Conservation (phyloP, 2,888 invertebrate species). For the Eupithecia tripunctaria region DNA sequence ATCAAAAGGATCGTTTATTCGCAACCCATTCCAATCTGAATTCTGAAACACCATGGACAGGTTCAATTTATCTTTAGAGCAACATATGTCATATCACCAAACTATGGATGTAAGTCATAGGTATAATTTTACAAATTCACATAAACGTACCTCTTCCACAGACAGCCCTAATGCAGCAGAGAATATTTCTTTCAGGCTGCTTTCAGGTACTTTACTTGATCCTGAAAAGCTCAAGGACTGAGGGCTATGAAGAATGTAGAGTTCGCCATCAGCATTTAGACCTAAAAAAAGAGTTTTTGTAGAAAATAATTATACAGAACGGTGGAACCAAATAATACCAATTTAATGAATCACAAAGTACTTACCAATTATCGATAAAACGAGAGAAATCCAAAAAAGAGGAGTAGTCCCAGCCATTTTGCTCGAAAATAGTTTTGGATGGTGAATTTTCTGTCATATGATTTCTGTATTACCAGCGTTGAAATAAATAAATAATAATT, state of each 20-base stretch:
- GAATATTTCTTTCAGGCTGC: slow-evolving; percentile 88
- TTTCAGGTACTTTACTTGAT: slow-evolving; percentile 85
- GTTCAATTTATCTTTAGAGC: not conserved
- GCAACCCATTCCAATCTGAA: slow-evolving; percentile 88
- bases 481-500: not conserved
- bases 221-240: slow-evolving; percentile 88
- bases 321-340: no score
- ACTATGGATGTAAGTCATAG: not conserved
- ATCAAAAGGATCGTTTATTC: slow-evolving; percentile 88
- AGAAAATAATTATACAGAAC: no score
- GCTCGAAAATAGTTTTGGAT: slow-evolving; percentile 53
- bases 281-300: slow-evolving; percentile 54
- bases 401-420: slow-evolving; percentile 76
- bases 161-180: slow-evolving; percentile 89
- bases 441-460: slow-evolving; percentile 73
- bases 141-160: slow-evolving; percentile 85
- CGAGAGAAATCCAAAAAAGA: slow-evolving; percentile 70
- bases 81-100: not conserved
- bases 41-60: slow-evolving; percentile 66
- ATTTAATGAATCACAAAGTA: not conserved
- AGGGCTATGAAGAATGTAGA: slow-evolving; percentile 88
- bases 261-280: slow-evolving; percentile 86
- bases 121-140: not conserved
- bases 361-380: slow-evolving; percentile 74
- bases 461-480: slow-evolving; percentile 52